Percentiles rank a stretch among this genome's conserved stretches.
phyloP scores from a whole-genome alignment of 2,888 invertebrate species.

The Neria commutata region DNA sequence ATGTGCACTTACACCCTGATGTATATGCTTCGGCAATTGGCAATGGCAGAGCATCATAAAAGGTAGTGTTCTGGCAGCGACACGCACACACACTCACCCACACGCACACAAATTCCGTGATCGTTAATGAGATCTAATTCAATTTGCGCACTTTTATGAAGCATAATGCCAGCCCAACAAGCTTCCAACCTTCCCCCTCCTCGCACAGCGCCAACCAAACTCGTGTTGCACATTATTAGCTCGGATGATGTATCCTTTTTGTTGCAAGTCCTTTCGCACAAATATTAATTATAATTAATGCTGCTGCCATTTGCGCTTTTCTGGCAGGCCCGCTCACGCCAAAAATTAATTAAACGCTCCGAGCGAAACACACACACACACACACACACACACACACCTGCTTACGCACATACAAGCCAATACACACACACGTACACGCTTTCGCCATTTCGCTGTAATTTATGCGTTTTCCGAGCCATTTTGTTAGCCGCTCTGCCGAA shows the following conservation, averaged over 20 bases:
- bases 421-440: slow-evolving; percentile 18
- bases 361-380: slow-evolving; percentile 14
- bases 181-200: not conserved
- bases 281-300: not conserved
- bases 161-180: not conserved
- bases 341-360: slow-evolving; percentile 1
- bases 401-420: slow-evolving; percentile 19
- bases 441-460: not conserved
- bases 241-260: slow-evolving; percentile 1
- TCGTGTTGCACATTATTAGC: not conserved
- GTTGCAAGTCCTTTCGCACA: not conserved
- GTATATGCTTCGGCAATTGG: not conserved
- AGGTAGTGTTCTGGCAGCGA: not conserved
- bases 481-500: not conserved
- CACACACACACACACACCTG: slow-evolving; percentile 46
- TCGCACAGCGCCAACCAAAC: not conserved
- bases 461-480: not conserved
- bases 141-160: slow-evolving; percentile 3
- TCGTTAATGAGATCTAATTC: not conserved
- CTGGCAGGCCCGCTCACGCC: slow-evolving; percentile 33
- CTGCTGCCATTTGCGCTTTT: not conserved
- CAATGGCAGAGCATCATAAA: not conserved
- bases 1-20: not conserved
- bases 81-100: too few relatives aligned
- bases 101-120: not conserved